Conservation (phyloP, 2,888 invertebrate species). For the Acleris cristana region DNA sequence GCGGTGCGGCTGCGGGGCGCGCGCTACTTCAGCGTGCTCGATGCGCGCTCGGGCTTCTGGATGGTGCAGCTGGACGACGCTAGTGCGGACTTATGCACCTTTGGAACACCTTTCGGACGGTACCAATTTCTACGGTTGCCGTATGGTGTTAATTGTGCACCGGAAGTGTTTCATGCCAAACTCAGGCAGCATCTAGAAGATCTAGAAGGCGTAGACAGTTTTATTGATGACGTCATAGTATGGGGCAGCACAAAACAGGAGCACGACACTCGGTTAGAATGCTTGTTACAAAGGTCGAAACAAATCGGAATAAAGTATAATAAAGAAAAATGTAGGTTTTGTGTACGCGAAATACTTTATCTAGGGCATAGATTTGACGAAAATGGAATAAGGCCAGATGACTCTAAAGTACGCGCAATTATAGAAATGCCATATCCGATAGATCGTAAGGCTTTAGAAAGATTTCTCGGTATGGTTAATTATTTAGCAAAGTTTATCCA, state of each 20-base stretch:
- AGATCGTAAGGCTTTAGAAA: constrained; percentile 30
- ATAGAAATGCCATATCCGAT: constrained; percentile 32
- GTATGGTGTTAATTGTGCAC: constrained; percentile 23
- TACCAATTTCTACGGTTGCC: constrained; percentile 37
- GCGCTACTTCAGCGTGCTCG: too few relatives aligned
- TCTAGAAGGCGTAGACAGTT: neutral
- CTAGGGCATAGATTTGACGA: constrained; percentile 30
- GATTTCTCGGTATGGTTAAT: constrained; percentile 36
- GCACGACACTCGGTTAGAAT: neutral
- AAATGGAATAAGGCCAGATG: constrained; percentile 28
- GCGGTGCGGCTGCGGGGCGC: too few relatives aligned
- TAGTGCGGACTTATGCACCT: too few relatives aligned
- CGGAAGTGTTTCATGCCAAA: constrained; percentile 34
- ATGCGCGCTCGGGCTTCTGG: too few relatives aligned
- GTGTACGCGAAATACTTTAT: constrained; percentile 18
- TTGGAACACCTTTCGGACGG: constrained; percentile 35
- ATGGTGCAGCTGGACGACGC: too few relatives aligned
- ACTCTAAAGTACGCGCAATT: constrained; percentile 33
- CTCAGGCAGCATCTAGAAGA: constrained; percentile 37
- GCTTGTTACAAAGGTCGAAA: constrained; percentile 2
- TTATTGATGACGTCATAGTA: constrained; percentile 10
- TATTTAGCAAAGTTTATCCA: constrained; percentile 5
- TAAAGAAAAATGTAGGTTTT: constrained; percentile 12
- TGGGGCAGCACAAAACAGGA: constrained; percentile 9
- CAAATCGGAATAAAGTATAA: constrained; percentile 17